Evolutionary conservation across 1,140 invertebrate genomes (phyloP).

Genomic region (Radopholus similis): DNA sequence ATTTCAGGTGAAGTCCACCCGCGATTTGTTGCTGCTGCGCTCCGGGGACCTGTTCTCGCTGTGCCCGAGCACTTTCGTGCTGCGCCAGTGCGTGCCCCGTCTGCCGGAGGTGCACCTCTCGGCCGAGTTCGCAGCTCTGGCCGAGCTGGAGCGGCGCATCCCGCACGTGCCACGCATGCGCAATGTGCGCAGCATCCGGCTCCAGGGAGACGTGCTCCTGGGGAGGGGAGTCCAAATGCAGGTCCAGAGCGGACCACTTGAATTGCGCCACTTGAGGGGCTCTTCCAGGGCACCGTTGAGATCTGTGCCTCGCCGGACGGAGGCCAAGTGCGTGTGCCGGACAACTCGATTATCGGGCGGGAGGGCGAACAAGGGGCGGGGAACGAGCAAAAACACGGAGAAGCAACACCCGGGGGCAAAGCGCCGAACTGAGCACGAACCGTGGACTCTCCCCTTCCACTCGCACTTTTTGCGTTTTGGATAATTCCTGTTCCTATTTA

Average conservation of each 20-base stretch:
- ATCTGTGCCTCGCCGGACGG: not conserved
- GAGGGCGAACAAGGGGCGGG: not conserved
- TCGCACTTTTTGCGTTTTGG: too few relatives aligned
- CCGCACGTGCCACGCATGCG: not conserved
- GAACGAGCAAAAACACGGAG: not conserved
- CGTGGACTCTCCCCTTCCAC: too few relatives aligned
- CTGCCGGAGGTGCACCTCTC: constrained; percentile 1
- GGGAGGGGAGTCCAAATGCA: constrained; percentile 2
- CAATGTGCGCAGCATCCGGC: constrained; percentile 1
- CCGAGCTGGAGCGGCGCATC: constrained; percentile 3
- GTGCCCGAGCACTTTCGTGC: not conserved
- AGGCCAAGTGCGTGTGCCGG: not conserved
- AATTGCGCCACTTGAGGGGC: not conserved
- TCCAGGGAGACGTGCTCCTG: constrained; percentile 2
- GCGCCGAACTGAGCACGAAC: too few relatives aligned
- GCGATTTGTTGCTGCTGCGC: constrained; percentile 30
- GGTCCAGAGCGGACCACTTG: not conserved
- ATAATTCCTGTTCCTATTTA: too few relatives aligned
- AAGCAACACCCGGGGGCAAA: not conserved
- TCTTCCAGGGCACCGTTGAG: not conserved
- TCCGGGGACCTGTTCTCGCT: not conserved
- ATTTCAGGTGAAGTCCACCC: constrained; percentile 41
- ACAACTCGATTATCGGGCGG: constrained; percentile 2
- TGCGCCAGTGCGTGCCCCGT: not conserved
- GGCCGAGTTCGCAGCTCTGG: not conserved